Percentiles rank a stretch among this genome's conserved stretches.
phyloP scores from a whole-genome alignment of 2,113 vertebrate species.

The Peromyscus polionotus region DNA sequence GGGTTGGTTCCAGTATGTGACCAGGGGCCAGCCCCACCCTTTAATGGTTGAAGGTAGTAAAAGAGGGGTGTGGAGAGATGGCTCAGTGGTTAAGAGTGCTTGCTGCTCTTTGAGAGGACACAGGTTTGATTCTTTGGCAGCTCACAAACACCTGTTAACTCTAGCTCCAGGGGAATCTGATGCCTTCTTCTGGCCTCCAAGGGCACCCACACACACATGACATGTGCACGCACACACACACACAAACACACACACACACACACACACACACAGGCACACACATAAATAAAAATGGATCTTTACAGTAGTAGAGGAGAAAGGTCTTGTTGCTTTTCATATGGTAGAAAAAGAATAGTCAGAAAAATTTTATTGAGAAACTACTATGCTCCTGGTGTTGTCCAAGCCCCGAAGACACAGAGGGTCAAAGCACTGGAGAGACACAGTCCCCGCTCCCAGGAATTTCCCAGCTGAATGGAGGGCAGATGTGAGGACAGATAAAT shows the following conservation, averaged over 20 bases:
- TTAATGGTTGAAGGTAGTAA: not conserved
- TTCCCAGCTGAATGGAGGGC: not conserved
- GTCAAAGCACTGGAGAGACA: not conserved
- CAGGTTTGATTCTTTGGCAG: not conserved
- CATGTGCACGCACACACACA: fast-evolving
- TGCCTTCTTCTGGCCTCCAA: not conserved
- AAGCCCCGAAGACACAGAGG: not conserved
- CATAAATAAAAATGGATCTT: not conserved
- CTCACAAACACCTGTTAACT: not conserved
- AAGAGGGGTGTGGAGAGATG: not conserved
- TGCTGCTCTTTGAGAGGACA: not conserved
- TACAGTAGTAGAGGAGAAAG: not conserved
- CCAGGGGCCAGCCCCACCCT: not conserved
- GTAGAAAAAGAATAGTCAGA: not conserved
- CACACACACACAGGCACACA: not conserved
- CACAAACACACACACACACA: not conserved
- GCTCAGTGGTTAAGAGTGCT: not conserved
- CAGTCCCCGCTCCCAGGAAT: not conserved
- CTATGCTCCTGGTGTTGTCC: not conserved
- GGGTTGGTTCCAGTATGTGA: not conserved
- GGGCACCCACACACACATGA: not conserved
- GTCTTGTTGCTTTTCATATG: not conserved
- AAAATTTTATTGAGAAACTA: not conserved
- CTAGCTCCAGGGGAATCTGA: not conserved
- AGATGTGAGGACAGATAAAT: not conserved